Percentiles rank a stretch among this genome's conserved stretches.
phyloP scores from a whole-genome alignment of 2,113 vertebrate genomes.

The Diadophis punctatus region DNA sequence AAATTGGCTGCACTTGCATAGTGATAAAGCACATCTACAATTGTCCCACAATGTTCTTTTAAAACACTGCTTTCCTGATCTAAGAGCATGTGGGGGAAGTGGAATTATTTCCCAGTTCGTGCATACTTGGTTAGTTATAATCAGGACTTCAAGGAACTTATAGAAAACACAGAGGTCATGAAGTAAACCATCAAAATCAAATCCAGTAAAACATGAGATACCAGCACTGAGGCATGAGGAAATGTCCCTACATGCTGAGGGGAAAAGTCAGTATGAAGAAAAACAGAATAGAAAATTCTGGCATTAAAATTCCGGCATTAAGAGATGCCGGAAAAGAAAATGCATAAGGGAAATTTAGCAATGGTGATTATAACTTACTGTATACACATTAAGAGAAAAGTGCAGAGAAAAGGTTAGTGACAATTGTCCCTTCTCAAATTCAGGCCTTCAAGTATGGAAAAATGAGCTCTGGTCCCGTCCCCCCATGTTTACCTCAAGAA shows the following conservation, averaged over 20 bases:
- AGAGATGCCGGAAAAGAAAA: background rate
- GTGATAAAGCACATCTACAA: background rate
- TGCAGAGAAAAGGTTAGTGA: background rate
- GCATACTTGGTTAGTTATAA: conserved; percentile 12
- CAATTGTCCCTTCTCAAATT: background rate
- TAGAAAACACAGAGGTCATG: background rate
- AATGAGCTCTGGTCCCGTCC: background rate
- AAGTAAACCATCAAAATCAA: background rate
- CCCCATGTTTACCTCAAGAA: background rate
- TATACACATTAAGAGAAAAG: background rate
- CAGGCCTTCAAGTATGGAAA: background rate
- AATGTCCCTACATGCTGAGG: accelerated
- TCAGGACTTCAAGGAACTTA: background rate
- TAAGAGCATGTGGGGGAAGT: background rate
- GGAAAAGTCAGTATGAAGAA: background rate
- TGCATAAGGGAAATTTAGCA: background rate
- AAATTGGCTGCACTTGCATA: background rate
- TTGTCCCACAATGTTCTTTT: background rate
- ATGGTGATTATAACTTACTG: background rate
- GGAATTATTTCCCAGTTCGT: background rate
- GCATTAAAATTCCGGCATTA: too few species aligned
- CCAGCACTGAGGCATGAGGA: background rate
- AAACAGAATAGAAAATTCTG: background rate
- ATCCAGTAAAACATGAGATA: background rate
- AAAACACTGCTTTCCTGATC: background rate